These are phyloP conservation scores for Phaonia tiefii DNA, from an alignment of 2,888 invertebrate species.

Conservation along the genomic window DNA sequence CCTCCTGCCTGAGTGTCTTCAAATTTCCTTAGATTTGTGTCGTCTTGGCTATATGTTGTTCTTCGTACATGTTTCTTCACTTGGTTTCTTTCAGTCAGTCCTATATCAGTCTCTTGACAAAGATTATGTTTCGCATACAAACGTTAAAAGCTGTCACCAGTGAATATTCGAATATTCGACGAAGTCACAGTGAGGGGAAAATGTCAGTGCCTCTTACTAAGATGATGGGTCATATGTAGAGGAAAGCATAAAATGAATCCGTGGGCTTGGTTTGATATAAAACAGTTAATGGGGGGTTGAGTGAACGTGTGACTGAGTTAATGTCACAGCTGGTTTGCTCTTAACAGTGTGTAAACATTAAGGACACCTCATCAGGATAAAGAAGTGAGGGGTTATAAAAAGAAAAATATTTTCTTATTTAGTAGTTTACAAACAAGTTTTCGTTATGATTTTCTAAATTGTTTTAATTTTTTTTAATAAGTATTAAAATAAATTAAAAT, in stretches of 20 bases:
- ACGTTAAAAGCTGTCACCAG: slow-evolving; percentile 65
- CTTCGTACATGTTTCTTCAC: slow-evolving; percentile 36
- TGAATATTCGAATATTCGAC: slow-evolving; percentile 57
- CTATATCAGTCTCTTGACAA: slow-evolving; percentile 60
- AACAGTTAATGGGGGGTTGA: background rate
- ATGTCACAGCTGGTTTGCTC: slow-evolving; percentile 63
- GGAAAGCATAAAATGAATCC: background rate
- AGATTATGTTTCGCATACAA: slow-evolving; percentile 65
- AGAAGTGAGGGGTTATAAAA: too few relatives aligned
- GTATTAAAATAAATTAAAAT: too few relatives aligned
- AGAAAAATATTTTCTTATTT: too few relatives aligned
- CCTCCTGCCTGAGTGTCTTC: background rate
- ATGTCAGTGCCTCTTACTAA: slow-evolving; percentile 40
- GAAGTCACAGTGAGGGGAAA: slow-evolving; percentile 36
- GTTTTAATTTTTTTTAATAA: too few relatives aligned
- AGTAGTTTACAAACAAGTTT: too few relatives aligned
- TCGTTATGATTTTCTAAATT: too few relatives aligned
- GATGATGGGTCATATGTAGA: background rate
- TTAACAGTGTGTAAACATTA: slow-evolving; percentile 39
- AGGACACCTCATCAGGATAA: slow-evolving; percentile 14
- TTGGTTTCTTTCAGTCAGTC: slow-evolving; percentile 43
- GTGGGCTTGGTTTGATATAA: background rate
- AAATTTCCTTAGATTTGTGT: slow-evolving; percentile 38
- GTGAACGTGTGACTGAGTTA: slow-evolving; percentile 51
- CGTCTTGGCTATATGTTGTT: slow-evolving; percentile 11